Evolutionary conservation across 37 sponge, comb jelly and placozoan species (phyloP), one percentile per base, ranked within the genome.

Genomic region (Halichondria panicea): DNA sequence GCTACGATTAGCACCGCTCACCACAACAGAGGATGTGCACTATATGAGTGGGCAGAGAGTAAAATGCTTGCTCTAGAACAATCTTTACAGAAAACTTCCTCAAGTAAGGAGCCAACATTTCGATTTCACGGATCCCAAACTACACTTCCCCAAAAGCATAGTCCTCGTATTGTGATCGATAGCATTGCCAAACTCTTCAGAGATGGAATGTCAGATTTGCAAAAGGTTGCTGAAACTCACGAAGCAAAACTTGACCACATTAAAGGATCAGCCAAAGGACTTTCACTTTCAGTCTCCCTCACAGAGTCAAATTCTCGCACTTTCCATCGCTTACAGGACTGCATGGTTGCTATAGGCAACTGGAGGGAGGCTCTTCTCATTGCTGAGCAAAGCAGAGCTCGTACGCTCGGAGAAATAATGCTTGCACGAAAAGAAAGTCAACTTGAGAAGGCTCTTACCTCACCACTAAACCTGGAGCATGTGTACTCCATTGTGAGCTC

Each of bases 391-490:
- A 65, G 70, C 69, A 48, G 91, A 42, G 82, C 86, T 21, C 61
- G 91, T 11, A 90, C 86, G 25, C 74, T 90, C n/a, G 91, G 91
- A 12, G 91, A 90, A 43, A 54, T 85, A 6, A 32, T 90, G 75
- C 71, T 84, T 54, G 71, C 76, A 60, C 71, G 63, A 37, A 84
- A 63, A 27, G 34, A 37, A 45, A 21, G 28, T 27, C 19, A 27
- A 21, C 27, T 66, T 22, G 37, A 45, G 9, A 24, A 50, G 13
- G 42, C 25, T 22, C 58, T 89, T 7, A 54, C 52, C 24, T 19
- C 75, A 54, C 89, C 89, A 9, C 75, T 83, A 0, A 22, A 34
- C 35, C 46, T 80, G 34, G 60, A 60, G 1, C 53, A 42, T 12
- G 70, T 89, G 6, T 18, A 30, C 42, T 7, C 43, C 30, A 57